These are phyloP conservation scores for Xerus rutilus DNA, from an alignment of 2,797 vertebrate species.

Conservation along the genomic window DNA sequence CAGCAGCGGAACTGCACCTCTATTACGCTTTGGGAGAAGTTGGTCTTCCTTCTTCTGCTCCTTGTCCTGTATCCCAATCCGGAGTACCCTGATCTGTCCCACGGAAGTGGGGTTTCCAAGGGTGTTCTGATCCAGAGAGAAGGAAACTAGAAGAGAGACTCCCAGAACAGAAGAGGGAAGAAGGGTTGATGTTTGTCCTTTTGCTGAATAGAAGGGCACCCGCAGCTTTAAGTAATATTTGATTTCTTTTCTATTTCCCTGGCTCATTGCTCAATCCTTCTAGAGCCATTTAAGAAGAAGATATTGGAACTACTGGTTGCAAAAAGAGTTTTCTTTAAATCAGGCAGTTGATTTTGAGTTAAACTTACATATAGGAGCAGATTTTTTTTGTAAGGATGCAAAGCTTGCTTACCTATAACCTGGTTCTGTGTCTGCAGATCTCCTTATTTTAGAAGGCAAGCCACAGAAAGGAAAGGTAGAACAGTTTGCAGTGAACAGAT, in stretches of 20 bases:
- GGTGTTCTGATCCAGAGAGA: background rate
- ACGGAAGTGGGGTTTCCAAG: background rate
- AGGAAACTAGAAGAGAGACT: slow-evolving; percentile 5
- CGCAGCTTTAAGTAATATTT: background rate
- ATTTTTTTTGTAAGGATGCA: background rate
- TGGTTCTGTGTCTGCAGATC: fast-evolving
- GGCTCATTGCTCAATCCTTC: slow-evolving; percentile 29
- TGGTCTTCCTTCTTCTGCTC: background rate
- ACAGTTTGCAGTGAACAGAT: slow-evolving; percentile 36
- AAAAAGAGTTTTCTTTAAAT: background rate
- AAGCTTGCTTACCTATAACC: background rate
- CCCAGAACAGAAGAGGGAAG: background rate
- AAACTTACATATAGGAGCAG: background rate
- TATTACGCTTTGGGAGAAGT: slow-evolving; percentile 55
- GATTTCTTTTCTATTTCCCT: slow-evolving; percentile 54
- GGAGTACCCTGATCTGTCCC: background rate
- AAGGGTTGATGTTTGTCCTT: background rate
- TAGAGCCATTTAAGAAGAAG: slow-evolving; percentile 59
- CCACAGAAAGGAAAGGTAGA: slow-evolving; percentile 48
- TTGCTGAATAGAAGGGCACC: background rate
- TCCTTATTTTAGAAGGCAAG: slow-evolving; percentile 6
- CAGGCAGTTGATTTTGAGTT: slow-evolving; percentile 16
- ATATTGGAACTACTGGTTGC: slow-evolving; percentile 12
- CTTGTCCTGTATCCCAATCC: background rate
- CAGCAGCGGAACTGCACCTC: background rate